Evolutionary conservation across 1,140 invertebrate species (phyloP).

Genomic region (Brachionus rubens): DNA sequence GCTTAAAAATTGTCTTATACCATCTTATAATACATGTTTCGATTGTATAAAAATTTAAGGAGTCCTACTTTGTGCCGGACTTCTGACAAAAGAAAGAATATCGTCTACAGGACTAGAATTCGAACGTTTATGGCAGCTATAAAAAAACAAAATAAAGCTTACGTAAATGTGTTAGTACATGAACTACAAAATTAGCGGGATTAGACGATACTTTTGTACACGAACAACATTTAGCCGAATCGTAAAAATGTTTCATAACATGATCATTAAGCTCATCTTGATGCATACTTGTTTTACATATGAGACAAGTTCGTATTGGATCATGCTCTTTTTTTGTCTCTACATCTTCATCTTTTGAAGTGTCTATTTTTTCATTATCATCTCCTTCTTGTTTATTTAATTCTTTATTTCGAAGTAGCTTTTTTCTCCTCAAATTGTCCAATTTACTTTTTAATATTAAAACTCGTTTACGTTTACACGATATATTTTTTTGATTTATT

Average conservation of each 20-base stretch:
- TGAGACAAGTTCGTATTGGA: conserved; percentile 1
- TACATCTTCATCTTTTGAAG: neutral
- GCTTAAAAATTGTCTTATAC: no score
- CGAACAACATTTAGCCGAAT: conserved; percentile 1
- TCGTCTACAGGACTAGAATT: no score
- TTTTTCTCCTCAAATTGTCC: neutral
- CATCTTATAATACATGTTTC: no score
- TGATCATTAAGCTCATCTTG: conserved; percentile 33
- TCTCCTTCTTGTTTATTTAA: neutral
- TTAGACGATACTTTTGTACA: conserved; percentile 38
- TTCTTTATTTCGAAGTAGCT: conserved; percentile 1
- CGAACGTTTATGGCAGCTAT: no score
- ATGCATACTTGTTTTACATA: neutral
- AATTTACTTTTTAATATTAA: conserved; percentile 17
- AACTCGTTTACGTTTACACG: neutral
- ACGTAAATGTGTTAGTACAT: conserved; percentile 39
- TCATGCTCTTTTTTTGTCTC: conserved; percentile 6
- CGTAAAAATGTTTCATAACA: conserved; percentile 31
- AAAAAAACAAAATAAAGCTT: no score
- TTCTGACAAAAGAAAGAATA: no score
- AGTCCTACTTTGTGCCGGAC: no score
- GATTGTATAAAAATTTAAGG: no score
- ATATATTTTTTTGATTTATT: neutral
- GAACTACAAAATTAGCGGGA: conserved; percentile 20
- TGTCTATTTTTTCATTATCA: neutral